These are phyloP conservation scores for Morbakka virulenta DNA, from an alignment of 30 jellyfish, hydroid and myxozoan genomes.

Conservation along the genomic window DNA sequence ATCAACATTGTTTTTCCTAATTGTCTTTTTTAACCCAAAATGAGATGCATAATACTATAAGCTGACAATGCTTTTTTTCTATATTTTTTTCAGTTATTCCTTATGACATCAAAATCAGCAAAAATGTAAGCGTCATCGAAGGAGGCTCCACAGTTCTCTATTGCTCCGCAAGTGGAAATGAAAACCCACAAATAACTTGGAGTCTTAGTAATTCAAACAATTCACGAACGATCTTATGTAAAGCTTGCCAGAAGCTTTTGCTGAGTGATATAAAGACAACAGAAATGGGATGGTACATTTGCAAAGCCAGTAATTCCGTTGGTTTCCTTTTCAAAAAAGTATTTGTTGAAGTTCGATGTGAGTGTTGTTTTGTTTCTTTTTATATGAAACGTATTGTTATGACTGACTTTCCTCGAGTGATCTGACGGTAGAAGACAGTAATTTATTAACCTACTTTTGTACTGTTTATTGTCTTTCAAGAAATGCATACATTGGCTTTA, in stretches of 20 bases:
- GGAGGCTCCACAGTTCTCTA: background rate
- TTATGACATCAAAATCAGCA: background rate
- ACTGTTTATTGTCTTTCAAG: too few relatives aligned
- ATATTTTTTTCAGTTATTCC: background rate
- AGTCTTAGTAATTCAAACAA: background rate
- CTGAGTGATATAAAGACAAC: background rate
- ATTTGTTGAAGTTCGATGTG: background rate
- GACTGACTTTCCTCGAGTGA: background rate
- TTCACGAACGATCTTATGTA: background rate
- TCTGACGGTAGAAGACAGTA: too few relatives aligned
- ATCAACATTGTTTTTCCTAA: too few relatives aligned
- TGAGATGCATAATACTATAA: too few relatives aligned
- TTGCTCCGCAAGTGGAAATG: background rate
- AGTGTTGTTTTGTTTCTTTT: background rate
- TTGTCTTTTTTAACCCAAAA: too few relatives aligned
- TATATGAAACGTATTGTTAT: background rate
- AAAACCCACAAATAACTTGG: background rate
- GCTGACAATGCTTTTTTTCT: too few relatives aligned
- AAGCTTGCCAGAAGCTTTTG: background rate
- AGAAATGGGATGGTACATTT: background rate
- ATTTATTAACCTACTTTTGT: too few relatives aligned
- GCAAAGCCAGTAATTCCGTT: background rate
- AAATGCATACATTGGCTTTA: too few relatives aligned
- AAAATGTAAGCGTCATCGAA: background rate
- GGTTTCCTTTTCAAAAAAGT: background rate